Conservation (phyloP, 2,113 vertebrate species). For the Nothoprocta perdicaria region DNA sequence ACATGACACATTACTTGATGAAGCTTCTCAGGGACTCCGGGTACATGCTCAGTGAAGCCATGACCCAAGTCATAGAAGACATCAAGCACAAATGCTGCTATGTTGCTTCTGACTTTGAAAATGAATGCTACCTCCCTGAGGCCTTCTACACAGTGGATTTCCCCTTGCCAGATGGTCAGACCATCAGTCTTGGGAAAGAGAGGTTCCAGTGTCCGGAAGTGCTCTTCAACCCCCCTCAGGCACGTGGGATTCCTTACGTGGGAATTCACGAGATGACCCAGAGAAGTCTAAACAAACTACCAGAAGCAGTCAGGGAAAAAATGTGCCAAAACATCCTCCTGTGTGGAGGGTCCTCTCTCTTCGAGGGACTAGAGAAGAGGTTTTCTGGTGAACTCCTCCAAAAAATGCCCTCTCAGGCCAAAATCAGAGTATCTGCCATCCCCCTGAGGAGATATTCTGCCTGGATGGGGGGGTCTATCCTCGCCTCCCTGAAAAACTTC, state of each 20-base stretch:
- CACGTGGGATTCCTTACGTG: background rate
- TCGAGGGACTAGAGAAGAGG: slow-evolving; percentile 43
- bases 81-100: slow-evolving; percentile 68
- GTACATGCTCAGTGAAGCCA: background rate
- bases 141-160: background rate
- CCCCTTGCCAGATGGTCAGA: slow-evolving; percentile 55
- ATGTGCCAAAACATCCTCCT: slow-evolving; percentile 58
- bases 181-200: slow-evolving; percentile 48
- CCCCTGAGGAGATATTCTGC: slow-evolving; percentile 30
- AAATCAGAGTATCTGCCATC: slow-evolving; percentile 1
- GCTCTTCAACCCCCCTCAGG: slow-evolving; percentile 48
- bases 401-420: background rate
- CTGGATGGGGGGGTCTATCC: slow-evolving; percentile 73
- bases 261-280: slow-evolving; percentile 54
- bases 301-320: background rate
- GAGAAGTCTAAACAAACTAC: slow-evolving; percentile 38
- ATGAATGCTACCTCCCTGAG: background rate
- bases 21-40: slow-evolving; percentile 33
- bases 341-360: slow-evolving; percentile 66
- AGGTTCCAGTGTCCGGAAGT: slow-evolving; percentile 64
- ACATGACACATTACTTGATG: slow-evolving; percentile 62
- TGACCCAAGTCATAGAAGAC: slow-evolving; percentile 24
- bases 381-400: slow-evolving; percentile 40
- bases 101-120: slow-evolving; percentile 18
- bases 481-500: slow-evolving; percentile 67